These are phyloP conservation scores for Sterna hirundo DNA, from an alignment of 2,113 vertebrate species.

Conservation along the genomic window DNA sequence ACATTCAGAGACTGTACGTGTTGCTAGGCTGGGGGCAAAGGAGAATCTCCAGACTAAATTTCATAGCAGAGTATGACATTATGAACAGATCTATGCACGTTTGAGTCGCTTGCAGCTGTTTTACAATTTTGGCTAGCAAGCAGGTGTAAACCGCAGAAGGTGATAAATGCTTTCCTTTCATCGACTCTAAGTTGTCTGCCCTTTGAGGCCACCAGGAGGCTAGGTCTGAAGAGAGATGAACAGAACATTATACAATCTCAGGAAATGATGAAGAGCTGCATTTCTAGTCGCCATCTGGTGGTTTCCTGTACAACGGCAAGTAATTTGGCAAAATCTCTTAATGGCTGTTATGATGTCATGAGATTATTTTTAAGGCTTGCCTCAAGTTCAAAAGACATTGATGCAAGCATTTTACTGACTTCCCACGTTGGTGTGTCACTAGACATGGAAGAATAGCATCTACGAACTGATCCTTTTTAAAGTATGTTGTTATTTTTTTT, in stretches of 20 bases:
- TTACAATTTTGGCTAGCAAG: conserved; percentile 14
- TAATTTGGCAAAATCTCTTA: not conserved
- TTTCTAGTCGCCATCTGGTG: conserved; percentile 58
- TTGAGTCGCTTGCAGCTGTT: not conserved
- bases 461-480: not conserved
- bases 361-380: not conserved
- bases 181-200: not conserved
- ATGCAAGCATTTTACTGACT: not conserved
- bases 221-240: conserved; percentile 5
- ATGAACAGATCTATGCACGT: not conserved
- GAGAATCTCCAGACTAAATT: not conserved
- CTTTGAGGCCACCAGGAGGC: conserved; percentile 31
- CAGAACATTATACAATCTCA: not conserved
- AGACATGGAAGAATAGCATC: not conserved
- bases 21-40: not conserved
- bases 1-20: not conserved
- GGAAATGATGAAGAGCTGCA: conserved; percentile 1
- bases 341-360: not conserved
- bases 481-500: not conserved
- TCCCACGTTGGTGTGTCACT: not conserved
- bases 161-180: conserved; percentile 55
- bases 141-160: not conserved
- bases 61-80: not conserved
- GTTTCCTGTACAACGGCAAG: conserved; percentile 4
- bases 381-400: not conserved